Conservation (phyloP, 2,797 vertebrate species). For the Sternotherus odoratus region DNA sequence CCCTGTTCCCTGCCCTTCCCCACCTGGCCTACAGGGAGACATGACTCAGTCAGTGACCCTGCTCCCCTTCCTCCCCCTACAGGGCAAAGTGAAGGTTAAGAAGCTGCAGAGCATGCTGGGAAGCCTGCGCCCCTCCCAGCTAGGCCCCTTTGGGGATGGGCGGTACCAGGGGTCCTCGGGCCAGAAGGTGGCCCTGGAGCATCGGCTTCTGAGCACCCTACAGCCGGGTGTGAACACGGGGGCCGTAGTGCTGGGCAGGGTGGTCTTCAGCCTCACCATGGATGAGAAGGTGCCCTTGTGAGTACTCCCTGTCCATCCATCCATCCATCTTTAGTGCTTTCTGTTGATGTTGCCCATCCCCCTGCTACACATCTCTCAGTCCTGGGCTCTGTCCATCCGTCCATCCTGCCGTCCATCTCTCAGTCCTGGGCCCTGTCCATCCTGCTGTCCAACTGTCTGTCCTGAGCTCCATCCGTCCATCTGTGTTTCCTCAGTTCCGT, state of each 20-base stretch:
- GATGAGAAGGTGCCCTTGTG: conserved; percentile 93
- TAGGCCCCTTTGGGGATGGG: conserved; percentile 88
- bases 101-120: conserved; percentile 89
- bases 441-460: background rate
- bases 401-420: background rate
- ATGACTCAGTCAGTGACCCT: background rate
- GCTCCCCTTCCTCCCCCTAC: background rate
- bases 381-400: too few species aligned
- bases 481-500: background rate
- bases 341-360: too few species aligned
- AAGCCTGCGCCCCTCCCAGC: conserved; percentile 82
- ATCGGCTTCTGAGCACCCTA: conserved; percentile 80
- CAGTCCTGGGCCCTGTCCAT: background rate
- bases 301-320: conserved; percentile 69
- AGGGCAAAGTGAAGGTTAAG: conserved; percentile 92
- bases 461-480: background rate
- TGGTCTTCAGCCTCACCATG: conserved; percentile 91
- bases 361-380: too few species aligned
- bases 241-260: conserved; percentile 88
- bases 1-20: background rate
- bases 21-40: conserved; percentile 50
- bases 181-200: conserved; percentile 83
- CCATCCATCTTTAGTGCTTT: too few species aligned
- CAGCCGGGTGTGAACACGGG: conserved; percentile 84
- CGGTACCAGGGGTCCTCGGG: conserved; percentile 86